Percentiles rank a stretch among this genome's conserved stretches.
phyloP scores from a whole-genome alignment of 1,140 invertebrate genomes.

The Drosophila navojoa region DNA sequence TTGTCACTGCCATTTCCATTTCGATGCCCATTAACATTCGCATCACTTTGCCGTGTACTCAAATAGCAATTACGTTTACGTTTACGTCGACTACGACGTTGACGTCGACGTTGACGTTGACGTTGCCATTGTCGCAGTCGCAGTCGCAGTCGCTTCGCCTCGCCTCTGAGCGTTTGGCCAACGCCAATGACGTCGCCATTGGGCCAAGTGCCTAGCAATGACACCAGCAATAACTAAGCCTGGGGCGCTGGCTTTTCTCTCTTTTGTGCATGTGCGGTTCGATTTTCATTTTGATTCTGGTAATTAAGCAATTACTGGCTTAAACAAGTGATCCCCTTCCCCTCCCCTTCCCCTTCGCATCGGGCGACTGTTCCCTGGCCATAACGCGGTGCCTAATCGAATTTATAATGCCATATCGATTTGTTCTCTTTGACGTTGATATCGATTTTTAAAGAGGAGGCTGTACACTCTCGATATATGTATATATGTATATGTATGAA shows the following conservation, averaged over 20 bases:
- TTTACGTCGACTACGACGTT: conserved; percentile 9
- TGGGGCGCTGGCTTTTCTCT: neutral
- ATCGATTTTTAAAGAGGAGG: no score
- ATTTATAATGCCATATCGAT: no score
- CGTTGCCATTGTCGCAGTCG: neutral
- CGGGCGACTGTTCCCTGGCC: no score
- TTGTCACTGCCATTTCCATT: conserved; percentile 31
- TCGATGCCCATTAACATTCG: conserved; percentile 35
- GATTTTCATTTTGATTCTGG: conserved; percentile 16
- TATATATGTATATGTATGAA: no score
- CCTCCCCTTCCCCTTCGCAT: no score
- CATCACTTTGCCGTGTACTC: conserved; percentile 27
- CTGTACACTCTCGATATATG: no score
- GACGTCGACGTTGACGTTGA: neutral
- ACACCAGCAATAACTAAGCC: neutral
- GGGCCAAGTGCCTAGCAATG: neutral
- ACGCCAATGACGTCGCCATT: conserved; percentile 8
- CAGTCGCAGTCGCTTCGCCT: no score
- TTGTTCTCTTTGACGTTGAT: no score
- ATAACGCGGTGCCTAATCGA: no score
- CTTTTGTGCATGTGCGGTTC: conserved; percentile 16
- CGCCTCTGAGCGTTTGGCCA: neutral
- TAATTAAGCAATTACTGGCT: conserved; percentile 19
- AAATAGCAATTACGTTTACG: conserved; percentile 30
- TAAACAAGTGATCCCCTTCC: neutral